Conservation (phyloP, 2,797 vertebrate genomes). For the Sebastes alutus region DNA sequence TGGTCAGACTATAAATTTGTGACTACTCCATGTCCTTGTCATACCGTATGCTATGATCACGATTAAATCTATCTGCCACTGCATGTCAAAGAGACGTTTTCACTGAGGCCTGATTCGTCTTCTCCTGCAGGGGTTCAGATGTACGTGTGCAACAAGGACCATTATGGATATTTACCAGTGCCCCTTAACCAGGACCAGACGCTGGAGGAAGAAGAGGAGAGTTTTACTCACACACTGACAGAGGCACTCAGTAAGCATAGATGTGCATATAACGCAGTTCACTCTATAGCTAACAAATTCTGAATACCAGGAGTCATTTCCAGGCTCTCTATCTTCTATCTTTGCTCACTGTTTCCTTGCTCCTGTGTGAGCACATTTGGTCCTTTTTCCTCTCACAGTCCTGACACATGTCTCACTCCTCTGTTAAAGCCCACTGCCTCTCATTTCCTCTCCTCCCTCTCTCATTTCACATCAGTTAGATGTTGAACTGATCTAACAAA, state of each 20-base stretch:
- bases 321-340: neutral
- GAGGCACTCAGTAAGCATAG: slow-evolving; percentile 88
- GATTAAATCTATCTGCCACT: neutral
- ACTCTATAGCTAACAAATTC: neutral
- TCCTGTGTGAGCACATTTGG: slow-evolving; percentile 21
- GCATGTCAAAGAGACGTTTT: neutral
- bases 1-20: neutral
- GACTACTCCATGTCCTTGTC: neutral
- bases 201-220: slow-evolving; percentile 85
- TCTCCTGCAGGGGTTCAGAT: slow-evolving; percentile 85
- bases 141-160: slow-evolving; percentile 88
- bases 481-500: slow-evolving; percentile 3
- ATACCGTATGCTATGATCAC: neutral
- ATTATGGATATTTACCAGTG: slow-evolving; percentile 88
- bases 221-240: slow-evolving; percentile 81
- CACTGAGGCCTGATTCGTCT: neutral
- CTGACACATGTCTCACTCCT: slow-evolving; percentile 65
- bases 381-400: slow-evolving; percentile 49
- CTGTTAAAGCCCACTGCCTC: slow-evolving; percentile 40
- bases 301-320: neutral
- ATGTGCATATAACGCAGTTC: neutral
- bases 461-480: slow-evolving; percentile 9
- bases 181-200: slow-evolving; percentile 85
- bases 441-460: neutral
- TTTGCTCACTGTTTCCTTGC: neutral